These are phyloP conservation scores for Sarcophaga caerulescens DNA, from an alignment of 2,888 invertebrate genomes.

Conservation along the genomic window DNA sequence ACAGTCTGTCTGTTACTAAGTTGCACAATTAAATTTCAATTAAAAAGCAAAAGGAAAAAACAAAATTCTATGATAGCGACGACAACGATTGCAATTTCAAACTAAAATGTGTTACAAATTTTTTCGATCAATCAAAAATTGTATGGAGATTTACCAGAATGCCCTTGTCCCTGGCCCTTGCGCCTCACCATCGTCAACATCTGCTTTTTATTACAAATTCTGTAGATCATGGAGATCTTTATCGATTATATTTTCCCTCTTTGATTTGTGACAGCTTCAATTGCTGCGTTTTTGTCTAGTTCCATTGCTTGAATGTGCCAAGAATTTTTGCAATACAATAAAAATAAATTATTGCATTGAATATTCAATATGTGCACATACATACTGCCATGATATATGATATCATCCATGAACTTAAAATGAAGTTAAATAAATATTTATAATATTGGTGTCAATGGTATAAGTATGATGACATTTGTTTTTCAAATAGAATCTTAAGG, in stretches of 20 bases:
- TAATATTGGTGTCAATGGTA: constrained; percentile 49
- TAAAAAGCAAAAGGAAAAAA: constrained; percentile 4
- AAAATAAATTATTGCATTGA: too few species aligned
- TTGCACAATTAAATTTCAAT: constrained; percentile 43
- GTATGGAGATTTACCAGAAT: too few species aligned
- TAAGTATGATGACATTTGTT: constrained; percentile 35
- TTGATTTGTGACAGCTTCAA: constrained; percentile 20
- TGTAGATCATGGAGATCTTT: constrained; percentile 38
- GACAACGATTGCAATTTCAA: neutral
- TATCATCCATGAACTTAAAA: constrained; percentile 65
- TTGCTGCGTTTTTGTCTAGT: constrained; percentile 38
- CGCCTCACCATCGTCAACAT: neutral
- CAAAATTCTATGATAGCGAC: neutral
- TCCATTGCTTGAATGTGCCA: constrained; percentile 17
- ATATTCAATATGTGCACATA: too few species aligned
- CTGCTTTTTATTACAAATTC: constrained; percentile 22
- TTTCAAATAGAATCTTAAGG: neutral
- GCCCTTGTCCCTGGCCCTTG: too few species aligned
- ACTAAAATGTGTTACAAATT: constrained; percentile 26
- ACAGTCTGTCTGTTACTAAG: constrained; percentile 26
- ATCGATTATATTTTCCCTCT: neutral
- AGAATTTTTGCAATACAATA: too few species aligned
- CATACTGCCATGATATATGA: constrained; percentile 49
- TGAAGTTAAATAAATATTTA: constrained; percentile 42
- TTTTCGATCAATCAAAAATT: constrained; percentile 37